Conservation (phyloP, 2,797 vertebrate genomes). For the Hydrolagus colliei region DNA sequence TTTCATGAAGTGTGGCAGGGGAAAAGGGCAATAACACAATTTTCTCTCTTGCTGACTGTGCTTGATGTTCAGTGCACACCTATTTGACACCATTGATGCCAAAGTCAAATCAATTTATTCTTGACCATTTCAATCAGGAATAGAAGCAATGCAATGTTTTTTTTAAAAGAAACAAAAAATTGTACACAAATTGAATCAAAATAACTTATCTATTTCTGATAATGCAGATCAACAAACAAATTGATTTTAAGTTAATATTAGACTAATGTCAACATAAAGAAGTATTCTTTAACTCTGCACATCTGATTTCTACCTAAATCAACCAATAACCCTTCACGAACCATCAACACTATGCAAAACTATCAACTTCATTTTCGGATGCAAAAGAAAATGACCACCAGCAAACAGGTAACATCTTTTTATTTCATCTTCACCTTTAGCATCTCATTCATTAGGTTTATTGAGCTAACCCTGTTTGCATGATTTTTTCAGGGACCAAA, state of each 20-base stretch:
- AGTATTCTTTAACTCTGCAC: not conserved
- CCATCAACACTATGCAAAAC: not conserved
- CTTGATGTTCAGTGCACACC: not conserved
- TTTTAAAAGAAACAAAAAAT: not conserved
- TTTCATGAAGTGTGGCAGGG: not conserved
- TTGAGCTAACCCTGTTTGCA: too few relatives aligned
- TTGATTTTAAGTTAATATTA: not conserved
- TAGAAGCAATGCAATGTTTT: not conserved
- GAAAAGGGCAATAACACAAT: not conserved
- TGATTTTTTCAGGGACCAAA: too few relatives aligned
- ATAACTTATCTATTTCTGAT: not conserved
- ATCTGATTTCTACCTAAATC: too few relatives aligned
- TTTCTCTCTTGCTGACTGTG: not conserved
- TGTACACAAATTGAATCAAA: not conserved
- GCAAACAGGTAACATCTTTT: too few relatives aligned
- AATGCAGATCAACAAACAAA: not conserved
- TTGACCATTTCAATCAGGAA: not conserved
- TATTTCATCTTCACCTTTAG: too few relatives aligned
- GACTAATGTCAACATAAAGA: not conserved
- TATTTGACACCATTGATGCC: not conserved
- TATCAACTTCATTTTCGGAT: not conserved
- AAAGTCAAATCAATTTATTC: not conserved
- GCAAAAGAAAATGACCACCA: too few relatives aligned
- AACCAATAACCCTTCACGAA: not conserved
- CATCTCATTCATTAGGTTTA: too few relatives aligned